These are phyloP conservation scores for Rissa tridactyla DNA, from an alignment of 2,113 vertebrate species.

Conservation along the genomic window DNA sequence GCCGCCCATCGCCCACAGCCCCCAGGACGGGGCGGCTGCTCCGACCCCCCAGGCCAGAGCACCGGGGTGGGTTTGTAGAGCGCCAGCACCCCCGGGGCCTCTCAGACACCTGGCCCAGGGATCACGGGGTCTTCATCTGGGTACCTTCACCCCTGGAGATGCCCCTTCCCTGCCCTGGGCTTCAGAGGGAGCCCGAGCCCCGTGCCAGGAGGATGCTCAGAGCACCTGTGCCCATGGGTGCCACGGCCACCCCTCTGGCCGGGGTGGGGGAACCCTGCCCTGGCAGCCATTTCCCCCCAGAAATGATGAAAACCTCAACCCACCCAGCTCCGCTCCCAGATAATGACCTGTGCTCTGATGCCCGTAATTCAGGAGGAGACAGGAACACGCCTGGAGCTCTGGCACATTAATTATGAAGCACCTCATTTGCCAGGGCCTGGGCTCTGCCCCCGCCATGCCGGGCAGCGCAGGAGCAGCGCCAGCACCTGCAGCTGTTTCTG, in stretches of 20 bases:
- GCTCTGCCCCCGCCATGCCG: neutral
- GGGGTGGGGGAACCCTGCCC: neutral
- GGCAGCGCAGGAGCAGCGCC: accelerated
- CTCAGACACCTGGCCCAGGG: accelerated
- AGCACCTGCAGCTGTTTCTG: neutral
- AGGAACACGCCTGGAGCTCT: neutral
- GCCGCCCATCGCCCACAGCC: neutral
- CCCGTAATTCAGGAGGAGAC: neutral
- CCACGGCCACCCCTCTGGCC: accelerated
- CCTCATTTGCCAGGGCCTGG: accelerated
- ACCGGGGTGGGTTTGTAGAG: accelerated
- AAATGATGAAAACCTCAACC: neutral
- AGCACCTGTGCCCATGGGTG: neutral
- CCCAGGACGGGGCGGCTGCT: neutral
- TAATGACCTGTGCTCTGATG: neutral
- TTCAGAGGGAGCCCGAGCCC: neutral
- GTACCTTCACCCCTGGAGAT: too few relatives aligned
- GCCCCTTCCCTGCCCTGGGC: accelerated
- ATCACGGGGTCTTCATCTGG: accelerated
- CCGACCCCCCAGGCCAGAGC: neutral
- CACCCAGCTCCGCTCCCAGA: accelerated
- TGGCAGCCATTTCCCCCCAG: neutral
- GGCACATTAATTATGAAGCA: neutral
- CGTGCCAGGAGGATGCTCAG: accelerated
- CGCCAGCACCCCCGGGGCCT: neutral